phyloP scores from a whole-genome alignment of 1,140 invertebrate species.

The Drosophila asahinai region DNA sequence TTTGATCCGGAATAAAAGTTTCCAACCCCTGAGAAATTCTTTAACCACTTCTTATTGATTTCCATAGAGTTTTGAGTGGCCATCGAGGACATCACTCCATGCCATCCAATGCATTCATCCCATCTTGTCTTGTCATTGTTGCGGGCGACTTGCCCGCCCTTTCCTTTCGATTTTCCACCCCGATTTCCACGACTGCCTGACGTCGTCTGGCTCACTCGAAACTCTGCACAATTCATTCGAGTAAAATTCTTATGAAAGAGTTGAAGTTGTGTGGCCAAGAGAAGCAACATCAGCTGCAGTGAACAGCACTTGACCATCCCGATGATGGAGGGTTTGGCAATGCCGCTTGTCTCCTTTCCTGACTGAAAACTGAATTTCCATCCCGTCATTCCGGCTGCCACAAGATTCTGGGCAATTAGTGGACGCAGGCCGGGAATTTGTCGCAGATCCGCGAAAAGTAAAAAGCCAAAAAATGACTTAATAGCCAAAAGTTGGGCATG shows the following conservation, averaged over 20 bases:
- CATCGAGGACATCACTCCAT: conserved; percentile 40
- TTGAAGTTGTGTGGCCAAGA: conserved; percentile 62
- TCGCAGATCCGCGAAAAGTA: conserved; percentile 64
- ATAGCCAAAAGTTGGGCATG: conserved; percentile 82
- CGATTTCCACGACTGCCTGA: conserved; percentile 6
- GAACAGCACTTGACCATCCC: conserved; percentile 58
- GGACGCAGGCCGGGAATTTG: conserved; percentile 63
- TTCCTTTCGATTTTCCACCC: not conserved
- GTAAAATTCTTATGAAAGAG: conserved; percentile 77
- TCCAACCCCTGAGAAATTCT: conserved; percentile 16
- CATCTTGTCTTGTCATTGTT: conserved; percentile 72
- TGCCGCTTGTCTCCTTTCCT: conserved; percentile 15
- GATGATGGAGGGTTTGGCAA: conserved; percentile 68
- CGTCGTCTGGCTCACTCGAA: conserved; percentile 45
- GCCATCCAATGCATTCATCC: conserved; percentile 40
- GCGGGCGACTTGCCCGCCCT: conserved; percentile 27
- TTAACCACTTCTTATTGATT: conserved; percentile 52
- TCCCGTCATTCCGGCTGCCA: conserved; percentile 19
- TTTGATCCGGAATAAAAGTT: not conserved
- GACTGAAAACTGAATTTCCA: conserved; percentile 41
- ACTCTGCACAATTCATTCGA: conserved; percentile 76
- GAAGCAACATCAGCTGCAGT: conserved; percentile 54
- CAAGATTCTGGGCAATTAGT: conserved; percentile 51
- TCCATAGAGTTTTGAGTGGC: conserved; percentile 45
- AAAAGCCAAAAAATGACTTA: conserved; percentile 83